Conservation (phyloP, 1,140 invertebrate species). For the Akabosia matsudoensis region DNA sequence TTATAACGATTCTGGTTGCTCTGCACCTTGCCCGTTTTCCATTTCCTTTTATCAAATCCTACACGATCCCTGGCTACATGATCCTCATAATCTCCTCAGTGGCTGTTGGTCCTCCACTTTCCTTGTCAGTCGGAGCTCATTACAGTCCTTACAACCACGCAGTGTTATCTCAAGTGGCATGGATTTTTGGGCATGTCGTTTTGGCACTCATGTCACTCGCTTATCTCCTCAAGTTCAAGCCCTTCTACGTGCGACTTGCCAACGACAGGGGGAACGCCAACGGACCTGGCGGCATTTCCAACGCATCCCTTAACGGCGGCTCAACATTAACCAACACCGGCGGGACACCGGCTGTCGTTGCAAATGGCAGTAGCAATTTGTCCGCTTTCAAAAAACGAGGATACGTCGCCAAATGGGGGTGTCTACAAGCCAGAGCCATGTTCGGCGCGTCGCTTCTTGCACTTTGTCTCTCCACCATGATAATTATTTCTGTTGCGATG, state of each 20-base stretch:
- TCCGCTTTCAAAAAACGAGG: constrained; percentile 41
- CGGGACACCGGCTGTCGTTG: background rate
- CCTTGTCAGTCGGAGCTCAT: constrained; percentile 41
- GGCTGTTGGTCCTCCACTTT: constrained; percentile 41
- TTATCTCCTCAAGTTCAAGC: constrained; percentile 45
- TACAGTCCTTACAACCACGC: constrained; percentile 39
- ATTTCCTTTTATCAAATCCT: constrained; percentile 45
- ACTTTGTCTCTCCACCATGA: constrained; percentile 45
- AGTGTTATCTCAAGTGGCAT: constrained; percentile 41
- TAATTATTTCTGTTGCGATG: constrained; percentile 47
- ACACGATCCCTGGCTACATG: constrained; percentile 37
- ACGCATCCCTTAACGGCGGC: background rate
- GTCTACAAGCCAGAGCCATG: constrained; percentile 47
- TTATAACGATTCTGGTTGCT: constrained; percentile 41
- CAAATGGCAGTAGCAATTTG: constrained; percentile 39
- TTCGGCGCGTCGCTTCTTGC: constrained; percentile 45
- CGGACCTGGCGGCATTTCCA: background rate
- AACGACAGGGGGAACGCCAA: constrained; percentile 34
- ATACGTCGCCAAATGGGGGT: constrained; percentile 45
- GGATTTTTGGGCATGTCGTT: constrained; percentile 43
- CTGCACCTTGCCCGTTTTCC: constrained; percentile 46
- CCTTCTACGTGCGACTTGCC: constrained; percentile 43
- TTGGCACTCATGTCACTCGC: constrained; percentile 42
- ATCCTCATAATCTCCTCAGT: constrained; percentile 42
- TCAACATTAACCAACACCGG: constrained; percentile 30